phyloP scores from a whole-genome alignment of 2,888 invertebrate genomes.

The Amphipyra berbera region DNA sequence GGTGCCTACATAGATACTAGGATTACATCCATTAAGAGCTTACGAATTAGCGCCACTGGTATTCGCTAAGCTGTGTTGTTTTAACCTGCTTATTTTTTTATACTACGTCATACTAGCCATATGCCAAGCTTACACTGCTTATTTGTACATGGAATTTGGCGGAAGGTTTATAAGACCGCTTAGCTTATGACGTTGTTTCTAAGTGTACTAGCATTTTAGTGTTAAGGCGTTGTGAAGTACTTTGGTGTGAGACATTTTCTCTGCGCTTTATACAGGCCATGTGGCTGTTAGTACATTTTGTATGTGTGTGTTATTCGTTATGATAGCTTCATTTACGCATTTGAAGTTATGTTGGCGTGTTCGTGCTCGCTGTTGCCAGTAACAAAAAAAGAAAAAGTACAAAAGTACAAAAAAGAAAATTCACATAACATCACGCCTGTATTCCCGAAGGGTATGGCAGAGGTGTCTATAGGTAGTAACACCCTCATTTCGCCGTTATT shows the following conservation, averaged over 20 bases:
- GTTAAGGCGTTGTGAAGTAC: not conserved
- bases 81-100: slow-evolving; percentile 25
- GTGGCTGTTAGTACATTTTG: not conserved
- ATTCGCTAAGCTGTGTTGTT: slow-evolving; percentile 15
- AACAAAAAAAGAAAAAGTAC: too few species aligned
- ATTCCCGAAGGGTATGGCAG: too few species aligned
- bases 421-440: too few species aligned
- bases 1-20: not conserved
- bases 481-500: too few species aligned
- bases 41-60: slow-evolving; percentile 16
- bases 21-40: slow-evolving; percentile 40
- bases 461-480: too few species aligned
- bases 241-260: not conserved
- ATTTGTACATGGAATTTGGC: slow-evolving; percentile 29
- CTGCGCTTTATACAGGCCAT: not conserved
- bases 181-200: slow-evolving; percentile 16
- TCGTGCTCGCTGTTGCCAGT: too few species aligned
- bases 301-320: not conserved
- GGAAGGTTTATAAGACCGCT: slow-evolving; percentile 18
- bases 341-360: too few species aligned
- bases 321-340: too few species aligned
- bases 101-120: slow-evolving; percentile 23
- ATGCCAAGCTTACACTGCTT: slow-evolving; percentile 24
- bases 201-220: slow-evolving; percentile 12
- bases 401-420: too few species aligned